Conservation (phyloP, 2,113 vertebrate species). For the Anser cygnoides region DNA sequence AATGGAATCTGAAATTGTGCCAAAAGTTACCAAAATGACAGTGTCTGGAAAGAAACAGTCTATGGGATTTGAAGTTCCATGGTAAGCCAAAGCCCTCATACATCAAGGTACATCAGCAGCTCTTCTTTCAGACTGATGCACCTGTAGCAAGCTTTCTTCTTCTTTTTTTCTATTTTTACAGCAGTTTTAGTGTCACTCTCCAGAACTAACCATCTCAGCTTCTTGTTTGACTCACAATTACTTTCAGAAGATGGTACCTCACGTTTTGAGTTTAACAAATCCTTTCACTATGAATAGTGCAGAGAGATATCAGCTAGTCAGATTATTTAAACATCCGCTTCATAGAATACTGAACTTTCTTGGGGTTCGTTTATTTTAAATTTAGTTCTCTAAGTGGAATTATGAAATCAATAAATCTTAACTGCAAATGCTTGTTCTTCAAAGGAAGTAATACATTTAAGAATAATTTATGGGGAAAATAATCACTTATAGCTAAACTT, state of each 20-base stretch:
- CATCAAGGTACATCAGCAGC: slow-evolving; percentile 37
- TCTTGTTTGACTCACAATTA: slow-evolving; percentile 71
- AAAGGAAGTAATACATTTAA: slow-evolving; percentile 58
- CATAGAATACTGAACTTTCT: slow-evolving; percentile 67
- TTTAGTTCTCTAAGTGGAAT: slow-evolving; percentile 64
- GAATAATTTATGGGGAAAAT: slow-evolving; percentile 19
- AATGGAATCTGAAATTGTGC: slow-evolving; percentile 89
- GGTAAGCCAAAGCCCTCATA: slow-evolving; percentile 83
- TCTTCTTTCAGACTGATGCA: slow-evolving; percentile 59
- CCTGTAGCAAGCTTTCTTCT: slow-evolving; percentile 62
- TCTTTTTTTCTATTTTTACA: slow-evolving; percentile 62
- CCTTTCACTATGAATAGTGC: slow-evolving; percentile 73
- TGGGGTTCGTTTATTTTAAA: slow-evolving; percentile 65
- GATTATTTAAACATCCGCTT: slow-evolving; percentile 68
- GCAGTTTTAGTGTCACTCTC: slow-evolving; percentile 58
- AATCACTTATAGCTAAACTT: not conserved
- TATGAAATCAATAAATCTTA: slow-evolving; percentile 66
- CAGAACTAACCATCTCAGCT: slow-evolving; percentile 66
- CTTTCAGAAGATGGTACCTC: slow-evolving; percentile 70
- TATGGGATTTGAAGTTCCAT: slow-evolving; percentile 95
- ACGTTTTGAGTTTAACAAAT: slow-evolving; percentile 71
- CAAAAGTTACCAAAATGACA: slow-evolving; percentile 97
- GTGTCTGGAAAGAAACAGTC: slow-evolving; percentile 97
- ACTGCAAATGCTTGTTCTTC: slow-evolving; percentile 64
- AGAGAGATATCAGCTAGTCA: slow-evolving; percentile 30